Percentiles rank a stretch among this genome's conserved stretches.
Conservation (phyloP, 2,888 invertebrate species). For the Agonopterix arenella region DNA sequence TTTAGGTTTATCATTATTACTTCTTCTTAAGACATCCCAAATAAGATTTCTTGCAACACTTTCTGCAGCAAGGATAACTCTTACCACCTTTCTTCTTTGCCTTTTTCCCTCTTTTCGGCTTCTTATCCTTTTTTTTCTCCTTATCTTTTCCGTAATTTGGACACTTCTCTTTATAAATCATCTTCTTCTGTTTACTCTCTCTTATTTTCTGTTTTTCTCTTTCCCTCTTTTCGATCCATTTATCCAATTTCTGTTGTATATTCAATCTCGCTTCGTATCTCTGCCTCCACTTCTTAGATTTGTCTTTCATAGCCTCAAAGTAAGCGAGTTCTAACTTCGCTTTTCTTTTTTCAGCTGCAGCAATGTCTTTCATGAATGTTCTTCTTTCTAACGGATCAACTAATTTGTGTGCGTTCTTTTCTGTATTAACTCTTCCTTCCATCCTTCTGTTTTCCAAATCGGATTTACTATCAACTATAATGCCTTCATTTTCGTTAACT, state of each 20-base stretch:
- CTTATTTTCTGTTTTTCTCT: constrained; percentile 19
- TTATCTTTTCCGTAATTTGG: constrained; percentile 12
- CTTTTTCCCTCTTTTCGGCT: background rate
- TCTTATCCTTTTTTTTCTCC: constrained; percentile 7
- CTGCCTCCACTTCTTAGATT: constrained; percentile 12
- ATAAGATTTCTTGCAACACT: constrained; percentile 50
- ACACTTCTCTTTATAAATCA: constrained; percentile 17
- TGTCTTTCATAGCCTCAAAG: constrained; percentile 27
- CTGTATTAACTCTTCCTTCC: too few species aligned
- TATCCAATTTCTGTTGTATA: constrained; percentile 26
- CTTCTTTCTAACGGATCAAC: too few species aligned
- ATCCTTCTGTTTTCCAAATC: too few species aligned
- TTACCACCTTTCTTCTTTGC: constrained; percentile 1
- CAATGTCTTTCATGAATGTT: too few species aligned
- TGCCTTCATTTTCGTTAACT: too few species aligned
- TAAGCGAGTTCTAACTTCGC: constrained; percentile 3
- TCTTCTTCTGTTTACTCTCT: constrained; percentile 14
- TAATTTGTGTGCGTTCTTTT: too few species aligned
- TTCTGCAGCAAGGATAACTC: constrained; percentile 43
- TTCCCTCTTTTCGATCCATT: constrained; percentile 29
- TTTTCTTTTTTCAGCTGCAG: too few species aligned
- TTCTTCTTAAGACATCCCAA: constrained; percentile 33
- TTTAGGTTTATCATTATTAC: too few species aligned
- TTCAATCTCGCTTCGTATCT: constrained; percentile 10
- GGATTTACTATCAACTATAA: too few species aligned